Conservation (phyloP, 2,888 invertebrate species). For the Nephrotoma flavescens region DNA sequence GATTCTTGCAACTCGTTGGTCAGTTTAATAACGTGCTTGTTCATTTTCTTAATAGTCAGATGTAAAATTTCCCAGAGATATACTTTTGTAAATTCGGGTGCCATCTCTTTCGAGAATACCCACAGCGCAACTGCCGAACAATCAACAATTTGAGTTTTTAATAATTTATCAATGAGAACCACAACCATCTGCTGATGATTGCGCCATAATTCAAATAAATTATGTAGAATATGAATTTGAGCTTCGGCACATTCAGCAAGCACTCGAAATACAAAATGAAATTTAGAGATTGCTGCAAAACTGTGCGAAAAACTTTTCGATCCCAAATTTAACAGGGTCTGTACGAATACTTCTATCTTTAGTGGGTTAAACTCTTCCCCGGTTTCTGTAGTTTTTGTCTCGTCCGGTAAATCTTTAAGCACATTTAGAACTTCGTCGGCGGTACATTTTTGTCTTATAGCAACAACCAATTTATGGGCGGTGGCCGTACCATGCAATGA, state of each 20-base stretch:
- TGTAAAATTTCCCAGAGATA: conserved; percentile 96
- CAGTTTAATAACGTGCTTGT: conserved; percentile 80
- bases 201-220: conserved; percentile 91
- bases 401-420: conserved; percentile 71
- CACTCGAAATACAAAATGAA: conserved; percentile 79
- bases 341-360: conserved; percentile 95
- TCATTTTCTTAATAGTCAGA: conserved; percentile 91
- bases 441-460: conserved; percentile 78
- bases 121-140: conserved; percentile 95
- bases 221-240: conserved; percentile 82
- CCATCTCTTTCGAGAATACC: conserved; percentile 94
- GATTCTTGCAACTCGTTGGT: conserved; percentile 68
- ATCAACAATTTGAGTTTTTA: conserved; percentile 94
- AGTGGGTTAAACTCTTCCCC: conserved; percentile 66
- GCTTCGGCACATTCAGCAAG: conserved; percentile 90
- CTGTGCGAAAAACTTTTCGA: conserved; percentile 97
- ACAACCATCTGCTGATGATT: conserved; percentile 95
- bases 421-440: conserved; percentile 80
- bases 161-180: conserved; percentile 89
- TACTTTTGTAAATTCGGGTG: conserved; percentile 76
- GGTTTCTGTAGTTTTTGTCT: conserved; percentile 43
- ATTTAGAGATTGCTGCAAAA: conserved; percentile 97
- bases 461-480: conserved; percentile 73
- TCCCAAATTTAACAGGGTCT: conserved; percentile 82
- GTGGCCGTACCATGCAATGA: conserved; percentile 63